Evolutionary conservation across 2,113 vertebrate species (phyloP), one percentile per base, ranked within the genome.

Genomic region (Leptosomus discolor): DNA sequence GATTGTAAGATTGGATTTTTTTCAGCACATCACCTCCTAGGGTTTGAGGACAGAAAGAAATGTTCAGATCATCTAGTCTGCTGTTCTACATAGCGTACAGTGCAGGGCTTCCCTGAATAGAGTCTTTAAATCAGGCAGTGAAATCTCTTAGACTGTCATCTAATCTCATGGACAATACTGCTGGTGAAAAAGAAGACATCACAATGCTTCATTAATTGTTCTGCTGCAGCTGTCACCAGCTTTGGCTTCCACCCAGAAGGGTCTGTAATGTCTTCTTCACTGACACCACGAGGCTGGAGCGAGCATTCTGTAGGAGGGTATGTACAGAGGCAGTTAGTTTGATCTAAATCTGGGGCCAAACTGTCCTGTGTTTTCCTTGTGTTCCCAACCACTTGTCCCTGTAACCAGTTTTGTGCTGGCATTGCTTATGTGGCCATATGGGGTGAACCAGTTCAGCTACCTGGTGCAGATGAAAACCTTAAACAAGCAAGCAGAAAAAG

Each of bases 211-310:
- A 34, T 80, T 61, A 58, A 54, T 46, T 61, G 46, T 67, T 77
- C 24, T 0, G 0, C 12, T 70, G 37, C 5, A 2, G 50, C 54
- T 91, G 80, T 53, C 80, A 56, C n/a, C 48, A 69, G 61, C 61
- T 82, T 86, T 53, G 32, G 32, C 41, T 51, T 95, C 60, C 30
- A 54, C 6, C 12, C 46, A 84, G 76, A 67, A 81, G 50, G 8
- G 11, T 57, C 67, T 83, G 21, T 77, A 56, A 6, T 15, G 21
- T 46, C 46, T 21, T 84, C 56, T 64, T 61, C 67, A 73, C 24
- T 0, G 0, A n/a, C 3, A 11, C 18, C 22, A 4, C 1, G 4
- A 39, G 15, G 20, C 34, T 88, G 54, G 8, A 74, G 80, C 4
- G 5, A 32, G 22, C 4, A 0, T 63, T 70, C 39, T 82, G 27